A percentile compares a stretch with the other conserved stretches of the same genome.
phyloP scores from a whole-genome alignment of 2,797 vertebrate genomes.

The Euthynnus affinis region DNA sequence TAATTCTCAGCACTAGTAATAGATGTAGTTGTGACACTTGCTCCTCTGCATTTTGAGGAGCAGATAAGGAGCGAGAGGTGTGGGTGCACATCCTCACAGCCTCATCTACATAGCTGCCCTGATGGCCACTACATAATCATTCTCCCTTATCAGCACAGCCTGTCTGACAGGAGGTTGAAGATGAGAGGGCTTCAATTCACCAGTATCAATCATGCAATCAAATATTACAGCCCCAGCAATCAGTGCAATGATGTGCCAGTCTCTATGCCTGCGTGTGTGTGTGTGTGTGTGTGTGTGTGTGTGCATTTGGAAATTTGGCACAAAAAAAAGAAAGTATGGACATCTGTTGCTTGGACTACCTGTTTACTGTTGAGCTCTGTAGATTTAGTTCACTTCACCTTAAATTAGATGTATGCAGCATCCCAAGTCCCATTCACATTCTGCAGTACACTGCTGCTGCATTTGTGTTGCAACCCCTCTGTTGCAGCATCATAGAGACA shows the following conservation, averaged over 20 bases:
- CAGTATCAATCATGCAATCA: conserved; percentile 44
- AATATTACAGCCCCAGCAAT: conserved; percentile 35
- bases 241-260: conserved; percentile 8
- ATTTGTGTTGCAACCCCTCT: background rate
- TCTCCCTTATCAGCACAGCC: conserved; percentile 14
- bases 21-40: background rate
- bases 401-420: conserved; percentile 2
- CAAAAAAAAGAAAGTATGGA: conserved; percentile 6
- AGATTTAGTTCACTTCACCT: background rate
- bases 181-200: conserved; percentile 41
- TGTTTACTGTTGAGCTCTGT: background rate
- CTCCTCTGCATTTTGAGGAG: background rate
- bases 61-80: conserved; percentile 16
- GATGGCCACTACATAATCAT: conserved; percentile 24
- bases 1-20: background rate
- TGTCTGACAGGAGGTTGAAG: conserved; percentile 18
- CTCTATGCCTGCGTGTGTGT: background rate
- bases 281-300: background rate
- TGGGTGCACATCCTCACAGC: background rate
- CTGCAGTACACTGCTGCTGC: background rate
- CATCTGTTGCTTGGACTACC: background rate
- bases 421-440: background rate
- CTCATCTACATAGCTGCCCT: conserved; percentile 6
- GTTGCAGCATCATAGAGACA: background rate
- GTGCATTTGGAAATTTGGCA: conserved; percentile 15